Conservation (phyloP, 2,797 vertebrate genomes). For the Protonibea diacanthus region DNA sequence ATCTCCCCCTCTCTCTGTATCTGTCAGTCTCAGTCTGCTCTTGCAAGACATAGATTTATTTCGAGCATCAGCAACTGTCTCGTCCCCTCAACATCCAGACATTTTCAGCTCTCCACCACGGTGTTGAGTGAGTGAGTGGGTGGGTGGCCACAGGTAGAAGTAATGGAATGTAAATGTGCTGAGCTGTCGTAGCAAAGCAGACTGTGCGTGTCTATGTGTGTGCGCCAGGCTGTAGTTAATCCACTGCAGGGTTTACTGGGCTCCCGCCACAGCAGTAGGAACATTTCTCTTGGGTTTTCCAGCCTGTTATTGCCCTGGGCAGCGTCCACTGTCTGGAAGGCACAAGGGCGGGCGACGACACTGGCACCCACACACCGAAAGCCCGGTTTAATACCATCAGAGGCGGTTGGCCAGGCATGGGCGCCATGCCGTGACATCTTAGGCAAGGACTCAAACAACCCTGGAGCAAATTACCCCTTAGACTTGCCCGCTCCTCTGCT, state of each 20-base stretch:
- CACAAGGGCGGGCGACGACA: constrained; percentile 16
- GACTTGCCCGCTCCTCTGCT: constrained; percentile 31
- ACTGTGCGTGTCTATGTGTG: constrained; percentile 17
- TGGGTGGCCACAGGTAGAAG: constrained; percentile 59
- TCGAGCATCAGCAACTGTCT: constrained; percentile 62
- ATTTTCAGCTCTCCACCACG: constrained; percentile 45
- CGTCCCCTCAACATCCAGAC: constrained; percentile 52
- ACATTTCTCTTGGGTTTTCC: constrained; percentile 52
- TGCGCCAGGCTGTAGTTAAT: constrained; percentile 59
- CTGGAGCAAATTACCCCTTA: constrained; percentile 52
- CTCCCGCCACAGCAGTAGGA: constrained; percentile 50
- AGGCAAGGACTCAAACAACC: constrained; percentile 65
- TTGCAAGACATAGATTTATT: constrained; percentile 42
- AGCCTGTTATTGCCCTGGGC: constrained; percentile 47
- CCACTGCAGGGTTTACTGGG: constrained; percentile 60
- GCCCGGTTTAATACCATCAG: constrained; percentile 75
- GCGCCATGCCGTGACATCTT: constrained; percentile 65
- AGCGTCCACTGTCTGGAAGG: constrained; percentile 56
- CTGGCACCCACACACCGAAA: constrained; percentile 55
- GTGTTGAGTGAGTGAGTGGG: constrained; percentile 32
- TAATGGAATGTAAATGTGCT: constrained; percentile 70
- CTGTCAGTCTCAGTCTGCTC: constrained; percentile 57
- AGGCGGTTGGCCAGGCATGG: constrained; percentile 55
- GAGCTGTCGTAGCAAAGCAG: constrained; percentile 58
- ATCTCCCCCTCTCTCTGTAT: constrained; percentile 34